Conservation (phyloP, 1,140 invertebrate genomes). For the Scylla paramamosain region DNA sequence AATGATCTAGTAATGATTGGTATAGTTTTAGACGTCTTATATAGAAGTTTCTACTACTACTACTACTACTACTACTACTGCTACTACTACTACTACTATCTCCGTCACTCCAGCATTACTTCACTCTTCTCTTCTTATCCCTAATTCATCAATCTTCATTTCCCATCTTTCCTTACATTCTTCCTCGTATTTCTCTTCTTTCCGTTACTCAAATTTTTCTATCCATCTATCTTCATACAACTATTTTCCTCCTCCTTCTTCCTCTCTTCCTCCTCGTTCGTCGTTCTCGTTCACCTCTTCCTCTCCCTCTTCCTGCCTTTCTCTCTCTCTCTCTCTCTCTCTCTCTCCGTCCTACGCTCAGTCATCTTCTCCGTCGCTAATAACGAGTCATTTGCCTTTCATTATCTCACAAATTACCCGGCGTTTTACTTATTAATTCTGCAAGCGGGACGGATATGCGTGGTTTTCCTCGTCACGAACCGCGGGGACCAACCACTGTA, state of each 20-base stretch:
- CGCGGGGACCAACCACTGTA: neutral
- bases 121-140: too few relatives aligned
- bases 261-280: too few relatives aligned
- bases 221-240: neutral
- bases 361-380: neutral
- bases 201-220: neutral
- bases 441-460: neutral
- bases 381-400: slow-evolving; percentile 22
- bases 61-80: too few relatives aligned
- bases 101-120: neutral
- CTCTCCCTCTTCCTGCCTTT: neutral
- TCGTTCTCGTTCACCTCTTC: neutral
- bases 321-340: neutral
- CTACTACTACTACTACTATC: neutral
- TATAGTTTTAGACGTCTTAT: too few relatives aligned
- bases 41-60: too few relatives aligned
- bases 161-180: too few relatives aligned
- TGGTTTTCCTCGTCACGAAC: neutral
- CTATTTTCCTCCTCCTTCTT: neutral
- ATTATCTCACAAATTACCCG: neutral
- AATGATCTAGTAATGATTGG: too few relatives aligned
- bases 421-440: slow-evolving; percentile 24
- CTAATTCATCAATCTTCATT: too few relatives aligned
- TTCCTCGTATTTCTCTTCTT: too few relatives aligned
- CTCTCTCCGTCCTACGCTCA: neutral